Evolutionary conservation across 1,140 invertebrate genomes (phyloP).

Genomic region (Platyura marginata): DNA sequence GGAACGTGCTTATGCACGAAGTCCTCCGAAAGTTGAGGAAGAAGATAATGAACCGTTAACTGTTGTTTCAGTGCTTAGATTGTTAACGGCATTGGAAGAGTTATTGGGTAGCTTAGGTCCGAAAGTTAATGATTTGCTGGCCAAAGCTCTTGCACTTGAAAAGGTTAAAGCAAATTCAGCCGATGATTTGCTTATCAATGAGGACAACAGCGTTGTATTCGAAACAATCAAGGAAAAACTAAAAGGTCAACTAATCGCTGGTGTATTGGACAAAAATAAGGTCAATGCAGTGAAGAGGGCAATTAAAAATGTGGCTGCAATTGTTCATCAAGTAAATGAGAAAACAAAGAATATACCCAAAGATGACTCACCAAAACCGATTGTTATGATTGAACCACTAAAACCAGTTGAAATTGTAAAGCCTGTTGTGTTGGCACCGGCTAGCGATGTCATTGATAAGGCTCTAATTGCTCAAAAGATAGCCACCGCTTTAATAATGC

Average conservation of each 20-base stretch:
- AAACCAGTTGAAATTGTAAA: conserved; percentile 14
- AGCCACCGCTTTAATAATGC: conserved; percentile 49
- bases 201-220: conserved; percentile 50
- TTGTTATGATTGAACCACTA: conserved; percentile 15
- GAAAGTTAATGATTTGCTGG: conserved; percentile 50
- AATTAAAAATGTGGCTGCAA: conserved; percentile 43
- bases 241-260: conserved; percentile 41
- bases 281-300: conserved; percentile 21
- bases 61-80: conserved; percentile 46
- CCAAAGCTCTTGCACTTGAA: conserved; percentile 49
- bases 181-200: conserved; percentile 46
- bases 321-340: conserved; percentile 40
- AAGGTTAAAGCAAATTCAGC: conserved; percentile 44
- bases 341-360: conserved; percentile 25
- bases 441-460: conserved; percentile 16
- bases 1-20: not conserved
- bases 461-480: conserved; percentile 54
- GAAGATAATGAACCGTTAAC: conserved; percentile 25
- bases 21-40: not conserved
- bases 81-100: conserved; percentile 59
- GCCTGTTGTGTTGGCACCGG: conserved; percentile 10
- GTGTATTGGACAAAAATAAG: conserved; percentile 11
- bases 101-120: conserved; percentile 63
- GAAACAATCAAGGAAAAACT: conserved; percentile 72
- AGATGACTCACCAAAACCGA: conserved; percentile 3